These are phyloP conservation scores for Pollenia angustigena DNA, from an alignment of 2,888 invertebrate species.

Conservation along the genomic window DNA sequence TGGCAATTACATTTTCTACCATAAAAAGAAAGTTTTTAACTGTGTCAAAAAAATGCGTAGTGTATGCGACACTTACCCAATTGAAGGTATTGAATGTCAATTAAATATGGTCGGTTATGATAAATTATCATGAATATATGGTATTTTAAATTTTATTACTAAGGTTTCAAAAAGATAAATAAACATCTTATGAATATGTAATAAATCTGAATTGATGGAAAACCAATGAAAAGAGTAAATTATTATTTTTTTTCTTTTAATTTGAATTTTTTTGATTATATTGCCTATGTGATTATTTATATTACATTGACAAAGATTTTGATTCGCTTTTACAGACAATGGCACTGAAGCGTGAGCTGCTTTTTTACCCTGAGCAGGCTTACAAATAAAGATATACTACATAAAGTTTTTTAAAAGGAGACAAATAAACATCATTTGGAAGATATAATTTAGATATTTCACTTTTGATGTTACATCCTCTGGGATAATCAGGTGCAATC, in stretches of 20 bases:
- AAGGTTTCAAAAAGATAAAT: conserved; percentile 39
- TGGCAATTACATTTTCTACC: conserved; percentile 19
- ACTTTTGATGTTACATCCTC: no score
- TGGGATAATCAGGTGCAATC: no score
- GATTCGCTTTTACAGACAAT: no score
- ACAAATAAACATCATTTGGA: no score
- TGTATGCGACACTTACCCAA: conserved; percentile 59
- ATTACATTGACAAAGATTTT: no score
- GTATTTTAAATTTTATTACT: conserved; percentile 11
- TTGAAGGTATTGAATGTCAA: conserved; percentile 59
- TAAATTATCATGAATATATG: conserved; percentile 22
- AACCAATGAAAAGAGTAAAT: neutral
- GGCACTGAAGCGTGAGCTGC: no score
- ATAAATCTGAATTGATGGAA: neutral
- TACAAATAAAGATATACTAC: no score
- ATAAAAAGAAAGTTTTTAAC: conserved; percentile 66
- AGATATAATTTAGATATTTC: no score
- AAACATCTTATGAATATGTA: neutral
- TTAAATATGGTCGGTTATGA: conserved; percentile 27
- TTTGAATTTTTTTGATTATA: no score
- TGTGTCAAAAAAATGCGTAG: conserved; percentile 39
- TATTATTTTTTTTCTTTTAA: neutral
- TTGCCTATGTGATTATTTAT: no score
- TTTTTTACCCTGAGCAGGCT: no score
- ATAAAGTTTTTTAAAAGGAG: no score